Conservation (phyloP, 2,113 vertebrate species). For the Thalassarche chlororhynchos region DNA sequence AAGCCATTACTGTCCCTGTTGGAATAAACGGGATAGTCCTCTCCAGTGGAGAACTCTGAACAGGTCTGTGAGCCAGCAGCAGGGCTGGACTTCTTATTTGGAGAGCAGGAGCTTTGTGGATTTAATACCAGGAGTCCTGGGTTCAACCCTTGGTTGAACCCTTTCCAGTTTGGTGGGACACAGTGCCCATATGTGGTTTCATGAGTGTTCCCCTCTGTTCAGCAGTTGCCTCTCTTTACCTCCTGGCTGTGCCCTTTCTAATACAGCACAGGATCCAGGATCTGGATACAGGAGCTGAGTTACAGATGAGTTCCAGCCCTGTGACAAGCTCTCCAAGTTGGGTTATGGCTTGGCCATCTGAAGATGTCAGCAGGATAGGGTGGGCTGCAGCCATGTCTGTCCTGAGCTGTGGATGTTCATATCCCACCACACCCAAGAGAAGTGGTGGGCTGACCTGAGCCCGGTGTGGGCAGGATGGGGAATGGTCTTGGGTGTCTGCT, state of each 20-base stretch:
- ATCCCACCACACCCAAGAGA: neutral
- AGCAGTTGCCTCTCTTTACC: neutral
- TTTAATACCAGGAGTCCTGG: neutral
- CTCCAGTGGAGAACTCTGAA: neutral
- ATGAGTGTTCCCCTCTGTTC: fast-evolving
- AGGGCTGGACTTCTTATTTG: neutral
- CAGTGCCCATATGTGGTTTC: fast-evolving
- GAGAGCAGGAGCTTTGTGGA: neutral
- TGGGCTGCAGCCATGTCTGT: neutral
- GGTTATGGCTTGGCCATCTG: neutral
- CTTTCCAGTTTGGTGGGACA: neutral
- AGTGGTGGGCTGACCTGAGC: neutral
- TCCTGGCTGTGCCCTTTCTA: neutral
- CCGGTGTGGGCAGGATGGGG: neutral
- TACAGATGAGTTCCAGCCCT: neutral
- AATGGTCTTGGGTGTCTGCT: neutral
- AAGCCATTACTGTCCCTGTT: neutral
- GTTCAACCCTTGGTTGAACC: neutral
- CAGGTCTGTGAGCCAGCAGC: neutral
- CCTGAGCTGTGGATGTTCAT: neutral
- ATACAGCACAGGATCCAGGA: neutral
- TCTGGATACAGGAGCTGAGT: no score
- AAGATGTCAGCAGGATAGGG: neutral
- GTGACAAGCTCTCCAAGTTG: neutral
- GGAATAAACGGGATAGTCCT: neutral